Evolutionary conservation across 1,140 invertebrate genomes (phyloP), one percentile per base, ranked within the genome.

Genomic region (Lepeophtheirus salmonis): DNA sequence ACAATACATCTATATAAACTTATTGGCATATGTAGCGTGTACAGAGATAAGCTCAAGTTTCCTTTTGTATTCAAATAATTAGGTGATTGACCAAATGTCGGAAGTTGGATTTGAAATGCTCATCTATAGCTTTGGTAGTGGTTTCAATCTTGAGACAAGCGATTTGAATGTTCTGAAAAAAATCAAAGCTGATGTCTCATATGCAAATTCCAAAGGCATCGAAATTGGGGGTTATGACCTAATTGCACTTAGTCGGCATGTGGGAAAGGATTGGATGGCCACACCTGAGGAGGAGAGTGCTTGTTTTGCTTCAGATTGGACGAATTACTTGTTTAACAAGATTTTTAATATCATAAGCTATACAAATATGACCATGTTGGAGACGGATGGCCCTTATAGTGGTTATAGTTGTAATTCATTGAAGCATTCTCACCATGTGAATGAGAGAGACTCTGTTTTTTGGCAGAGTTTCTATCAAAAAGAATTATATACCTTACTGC

Each of bases 41-140:
- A n/a, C n/a, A n/a, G n/a, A n/a, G n/a, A n/a, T n/a, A n/a, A n/a
- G n/a, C n/a, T n/a, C 30, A 41, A 41, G n/a, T 41, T 10, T 10
- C 10, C 10, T n/a, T n/a, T 41, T n/a, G n/a, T 10, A 10, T 41
- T 10, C 30, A 12, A 12, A 12, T 41, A 10, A n/a, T 52, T 16
- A 22, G n/a, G 50, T 22, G 10, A 22, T 52, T 16, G 50, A 52
- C 50, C 50, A 52, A 41, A 16, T 52, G n/a, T 16, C 21, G 4
- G n/a, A 52, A 21, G 50, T 52, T 21, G 50, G 50, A 6, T 52
- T 52, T 52, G 50, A 52, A 22, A 52, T 52, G 50, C n/a, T 52
- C 12, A 18, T 52, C 20, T 52, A 52, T 16, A 52, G 50, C 50
- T 52, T 52, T 21, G 50, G 50, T 10, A 52, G 50, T 52, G 50